phyloP scores from a whole-genome alignment of 2,888 invertebrate species.

The Fabriciana adippe region DNA sequence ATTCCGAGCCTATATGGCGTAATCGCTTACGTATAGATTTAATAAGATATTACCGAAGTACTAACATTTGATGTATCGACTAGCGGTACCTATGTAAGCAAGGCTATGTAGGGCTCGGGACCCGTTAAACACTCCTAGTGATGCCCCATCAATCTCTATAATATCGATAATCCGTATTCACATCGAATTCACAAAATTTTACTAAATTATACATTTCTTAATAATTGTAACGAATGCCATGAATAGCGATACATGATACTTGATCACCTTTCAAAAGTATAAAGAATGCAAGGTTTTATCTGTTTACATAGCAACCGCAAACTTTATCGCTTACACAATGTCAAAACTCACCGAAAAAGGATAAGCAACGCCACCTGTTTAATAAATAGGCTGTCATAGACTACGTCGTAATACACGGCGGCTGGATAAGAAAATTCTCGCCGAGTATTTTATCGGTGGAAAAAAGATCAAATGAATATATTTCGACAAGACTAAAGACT shows the following conservation, averaged over 20 bases:
- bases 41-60: slow-evolving; percentile 64
- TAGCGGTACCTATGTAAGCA: slow-evolving; percentile 76
- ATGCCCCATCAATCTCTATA: slow-evolving; percentile 38
- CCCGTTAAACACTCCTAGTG: slow-evolving; percentile 69
- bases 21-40: slow-evolving; percentile 58
- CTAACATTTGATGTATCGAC: slow-evolving; percentile 71
- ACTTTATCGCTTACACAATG: slow-evolving; percentile 42
- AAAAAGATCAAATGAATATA: slow-evolving; percentile 43
- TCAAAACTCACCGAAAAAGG: slow-evolving; percentile 42
- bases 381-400: slow-evolving; percentile 42
- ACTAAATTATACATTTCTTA: slow-evolving; percentile 25
- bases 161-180: slow-evolving; percentile 36
- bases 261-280: slow-evolving; percentile 38
- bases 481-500: slow-evolving; percentile 42
- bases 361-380: slow-evolving; percentile 42
- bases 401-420: slow-evolving; percentile 39
- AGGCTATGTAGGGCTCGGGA: slow-evolving; percentile 67
- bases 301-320: slow-evolving; percentile 37
- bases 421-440: slow-evolving; percentile 39
- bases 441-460: slow-evolving; percentile 42
- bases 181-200: background rate
- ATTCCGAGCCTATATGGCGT: slow-evolving; percentile 55
- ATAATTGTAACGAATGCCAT: slow-evolving; percentile 38
- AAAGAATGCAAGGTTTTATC: slow-evolving; percentile 41
- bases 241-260: slow-evolving; percentile 36